Base-by-base conservation (phyloP, 2,797 vertebrate species). In the Enteromius trimaculatus region DNA sequence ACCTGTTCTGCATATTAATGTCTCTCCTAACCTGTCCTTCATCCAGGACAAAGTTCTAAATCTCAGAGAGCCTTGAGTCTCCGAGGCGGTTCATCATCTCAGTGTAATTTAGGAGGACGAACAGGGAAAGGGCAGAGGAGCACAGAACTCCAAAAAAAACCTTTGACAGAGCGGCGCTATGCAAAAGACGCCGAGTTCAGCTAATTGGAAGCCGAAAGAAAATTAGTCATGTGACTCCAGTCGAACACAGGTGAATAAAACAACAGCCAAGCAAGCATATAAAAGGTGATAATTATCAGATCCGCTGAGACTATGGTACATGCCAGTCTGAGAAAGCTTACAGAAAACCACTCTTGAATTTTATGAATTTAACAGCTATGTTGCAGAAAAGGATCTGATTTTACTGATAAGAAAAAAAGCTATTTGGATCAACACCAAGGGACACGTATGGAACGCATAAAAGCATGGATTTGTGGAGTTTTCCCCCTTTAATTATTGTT, bases 1-100 rank as follows among this genome's bases (percentile, higher is more conserved):
- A 90, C 90, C 92, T 92, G 91, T 91, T 95, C 91, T 95, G 92
- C 92, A 94, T 94, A 92, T 92, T 92, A 93, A 95, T 95, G 92
- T 91, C 90, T 90, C 92, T 92, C 89, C 91, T 93, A 93, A 94
- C 93, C 93, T 94, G 92, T 93, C 92, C 90, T 93, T 94, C 91
- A 92, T 90, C 88, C 89, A 89, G 92, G 91, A 93, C 92, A 91
- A 93, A 90, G 93, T 93, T 94, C 88, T 94, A 94, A 94, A 95
- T 95, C 93, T 95, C 88, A 86, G 84, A 82, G 88, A 93, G 93
- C 92, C 93, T 92, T 94, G 91, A 92, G 92, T 92, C 91, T 92
- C 77, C 70, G 87, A 81, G 87, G 90, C 90, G 89, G 91, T 93
- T 93, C 91, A 92, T 94, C 93, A 94, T 91, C 88, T 89, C 74